These are phyloP conservation scores for Chloebia gouldiae DNA, from an alignment of 2,113 vertebrate species.

Conservation along the genomic window DNA sequence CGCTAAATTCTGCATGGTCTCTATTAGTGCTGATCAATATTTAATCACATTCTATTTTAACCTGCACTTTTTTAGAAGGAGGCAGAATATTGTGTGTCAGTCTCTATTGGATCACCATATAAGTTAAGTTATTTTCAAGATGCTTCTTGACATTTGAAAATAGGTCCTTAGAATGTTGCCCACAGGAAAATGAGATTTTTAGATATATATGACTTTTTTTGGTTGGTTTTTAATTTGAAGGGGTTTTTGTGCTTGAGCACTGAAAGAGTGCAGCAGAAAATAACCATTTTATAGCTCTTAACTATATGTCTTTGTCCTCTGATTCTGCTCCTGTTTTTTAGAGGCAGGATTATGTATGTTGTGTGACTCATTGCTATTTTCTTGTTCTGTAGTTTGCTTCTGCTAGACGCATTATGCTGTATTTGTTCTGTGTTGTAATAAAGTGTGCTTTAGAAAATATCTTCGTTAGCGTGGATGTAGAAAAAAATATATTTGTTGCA, in stretches of 20 bases:
- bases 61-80: neutral
- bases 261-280: neutral
- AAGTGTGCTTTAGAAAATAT: slow-evolving; percentile 2
- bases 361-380: slow-evolving; percentile 40
- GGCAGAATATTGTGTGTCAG: neutral
- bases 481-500: neutral
- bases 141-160: neutral
- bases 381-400: slow-evolving; percentile 10
- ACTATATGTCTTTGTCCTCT: neutral
- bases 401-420: slow-evolving; percentile 12
- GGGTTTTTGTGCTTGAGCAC: neutral
- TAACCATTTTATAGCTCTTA: neutral
- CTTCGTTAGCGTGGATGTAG: neutral
- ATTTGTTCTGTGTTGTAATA: slow-evolving; percentile 19
- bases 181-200: neutral
- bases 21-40: neutral
- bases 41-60: neutral
- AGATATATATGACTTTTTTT: neutral
- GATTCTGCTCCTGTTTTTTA: slow-evolving; percentile 13
- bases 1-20: neutral
- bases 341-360: slow-evolving; percentile 35
- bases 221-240: neutral
- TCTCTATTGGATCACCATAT: neutral
- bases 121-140: neutral
- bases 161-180: neutral